Conservation (phyloP, 2,888 invertebrate genomes). For the Athalia circularis region DNA sequence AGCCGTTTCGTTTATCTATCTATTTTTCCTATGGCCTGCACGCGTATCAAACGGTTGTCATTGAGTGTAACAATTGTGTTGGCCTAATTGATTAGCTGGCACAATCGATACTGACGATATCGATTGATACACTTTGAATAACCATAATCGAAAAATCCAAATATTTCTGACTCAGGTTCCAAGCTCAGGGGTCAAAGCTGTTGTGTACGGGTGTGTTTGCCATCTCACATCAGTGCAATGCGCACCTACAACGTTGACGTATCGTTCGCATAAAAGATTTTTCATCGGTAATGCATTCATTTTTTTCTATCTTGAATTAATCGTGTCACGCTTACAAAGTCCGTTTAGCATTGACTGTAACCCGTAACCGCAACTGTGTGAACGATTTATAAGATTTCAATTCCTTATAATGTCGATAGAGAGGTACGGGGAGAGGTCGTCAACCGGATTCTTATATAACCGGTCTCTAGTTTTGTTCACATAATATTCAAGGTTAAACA, state of each 20-base stretch:
- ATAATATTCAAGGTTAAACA: conserved; percentile 31
- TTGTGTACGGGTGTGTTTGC: not conserved
- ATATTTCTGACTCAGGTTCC: not conserved
- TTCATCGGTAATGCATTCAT: not conserved
- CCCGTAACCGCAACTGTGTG: no score
- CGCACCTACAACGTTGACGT: no score
- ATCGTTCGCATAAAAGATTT: no score
- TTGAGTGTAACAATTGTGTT: not conserved
- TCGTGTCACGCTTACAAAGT: conserved; percentile 23
- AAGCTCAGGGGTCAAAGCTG: conserved; percentile 7
- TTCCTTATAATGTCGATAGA: not conserved
- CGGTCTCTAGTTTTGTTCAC: conserved; percentile 33
- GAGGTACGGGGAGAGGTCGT: conserved; percentile 7
- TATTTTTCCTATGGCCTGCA: not conserved
- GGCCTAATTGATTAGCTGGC: conserved; percentile 21
- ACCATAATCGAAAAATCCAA: conserved; percentile 1
- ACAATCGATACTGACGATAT: not conserved
- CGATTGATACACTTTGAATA: not conserved
- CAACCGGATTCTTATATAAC: conserved; percentile 45
- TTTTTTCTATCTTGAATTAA: not conserved
- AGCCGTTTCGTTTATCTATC: conserved; percentile 4
- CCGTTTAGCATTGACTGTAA: not conserved
- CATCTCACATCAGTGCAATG: not conserved
- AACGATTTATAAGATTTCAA: conserved; percentile 14
- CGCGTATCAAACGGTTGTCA: not conserved